Percentiles rank a stretch among this genome's conserved stretches.
phyloP scores from a whole-genome alignment of 1,140 invertebrate species.

The Euura saliciscinereae region DNA sequence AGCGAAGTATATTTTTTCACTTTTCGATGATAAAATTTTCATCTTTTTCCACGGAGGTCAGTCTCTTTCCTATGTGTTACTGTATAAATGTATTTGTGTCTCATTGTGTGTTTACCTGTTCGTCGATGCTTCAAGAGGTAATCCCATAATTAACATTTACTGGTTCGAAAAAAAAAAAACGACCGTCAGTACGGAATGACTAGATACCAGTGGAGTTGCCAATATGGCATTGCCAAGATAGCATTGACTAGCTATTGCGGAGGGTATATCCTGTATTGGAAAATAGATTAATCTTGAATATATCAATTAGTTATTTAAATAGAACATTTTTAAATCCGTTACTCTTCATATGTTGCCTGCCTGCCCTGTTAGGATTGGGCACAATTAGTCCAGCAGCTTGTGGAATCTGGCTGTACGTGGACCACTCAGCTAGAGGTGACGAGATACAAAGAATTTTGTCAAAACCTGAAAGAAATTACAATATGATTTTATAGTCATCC shows the following conservation, averaged over 20 bases:
- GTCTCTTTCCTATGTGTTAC: not conserved
- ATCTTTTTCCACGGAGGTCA: not conserved
- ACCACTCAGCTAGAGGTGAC: slow-evolving; percentile 78
- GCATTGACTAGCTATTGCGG: too few species aligned
- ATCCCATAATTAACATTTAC: slow-evolving; percentile 22
- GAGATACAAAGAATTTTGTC: slow-evolving; percentile 31
- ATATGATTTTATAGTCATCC: too few species aligned
- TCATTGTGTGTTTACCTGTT: slow-evolving; percentile 33
- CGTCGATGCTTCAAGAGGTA: not conserved
- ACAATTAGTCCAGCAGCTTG: slow-evolving; percentile 79
- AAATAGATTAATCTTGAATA: slow-evolving; percentile 19
- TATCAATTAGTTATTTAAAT: slow-evolving; percentile 10
- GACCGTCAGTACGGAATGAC: too few species aligned
- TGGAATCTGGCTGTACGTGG: slow-evolving; percentile 77
- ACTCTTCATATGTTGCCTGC: slow-evolving; percentile 58
- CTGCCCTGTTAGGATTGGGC: slow-evolving; percentile 74
- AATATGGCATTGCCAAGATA: too few species aligned
- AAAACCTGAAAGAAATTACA: not conserved
- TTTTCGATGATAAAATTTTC: too few species aligned
- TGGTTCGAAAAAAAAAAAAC: not conserved
- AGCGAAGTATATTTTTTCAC: too few species aligned
- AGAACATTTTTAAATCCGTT: slow-evolving; percentile 26
- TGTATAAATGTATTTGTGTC: not conserved
- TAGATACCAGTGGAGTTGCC: too few species aligned
- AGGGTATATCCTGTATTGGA: not conserved